Evolutionary conservation across 2,113 vertebrate genomes (phyloP), one percentile per base, ranked within the genome.

Genomic region (Theristicus caerulescens): DNA sequence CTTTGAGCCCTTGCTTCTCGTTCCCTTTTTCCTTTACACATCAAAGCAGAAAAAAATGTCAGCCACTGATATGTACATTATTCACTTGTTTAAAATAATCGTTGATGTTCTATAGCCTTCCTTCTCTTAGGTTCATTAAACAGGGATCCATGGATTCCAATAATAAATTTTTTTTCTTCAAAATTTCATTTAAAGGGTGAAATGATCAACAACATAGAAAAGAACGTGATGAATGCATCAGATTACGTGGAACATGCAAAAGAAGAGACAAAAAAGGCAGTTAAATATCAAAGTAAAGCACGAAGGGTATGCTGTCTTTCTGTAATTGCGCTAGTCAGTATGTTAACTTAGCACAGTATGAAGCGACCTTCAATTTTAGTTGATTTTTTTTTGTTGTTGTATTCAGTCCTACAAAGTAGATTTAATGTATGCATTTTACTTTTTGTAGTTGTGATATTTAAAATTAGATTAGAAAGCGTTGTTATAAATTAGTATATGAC

Each of bases 141-240:
- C 15, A 61, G 20, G 17, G 19, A n/a, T 36, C 15, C 5, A 2
- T 16, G 15, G 44, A 26, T 58, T 42, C 22, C 46, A 61, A 1
- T 90, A 59, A 83, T 6, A 17, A 24, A 14, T 12, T 15, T 0
- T n/a, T 93, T 89, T 49, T 20, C 21, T 73, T 72, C 14, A 22
- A 51, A 82, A 49, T 87, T 77, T 24, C 52, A 7, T 97, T 94
- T 98, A 40, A 88, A 99, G 99, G 99, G 99, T 7, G 99, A 99
- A 57, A 99, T 99, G 99, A 98, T 99, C 73, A 99, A 99, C 98
- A 99, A 99, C 98, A 99, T 99, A 62, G 99, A 99, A 90, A 99
- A 98, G 44, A 99, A 99, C 0, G 98, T 99, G 25, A 98, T 96
- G 95, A 99, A 98, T 25, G 99, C 99, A 1, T 92, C 96, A 2